phyloP scores from a whole-genome alignment of 2,888 invertebrate species.

The Rhingia campestris region DNA sequence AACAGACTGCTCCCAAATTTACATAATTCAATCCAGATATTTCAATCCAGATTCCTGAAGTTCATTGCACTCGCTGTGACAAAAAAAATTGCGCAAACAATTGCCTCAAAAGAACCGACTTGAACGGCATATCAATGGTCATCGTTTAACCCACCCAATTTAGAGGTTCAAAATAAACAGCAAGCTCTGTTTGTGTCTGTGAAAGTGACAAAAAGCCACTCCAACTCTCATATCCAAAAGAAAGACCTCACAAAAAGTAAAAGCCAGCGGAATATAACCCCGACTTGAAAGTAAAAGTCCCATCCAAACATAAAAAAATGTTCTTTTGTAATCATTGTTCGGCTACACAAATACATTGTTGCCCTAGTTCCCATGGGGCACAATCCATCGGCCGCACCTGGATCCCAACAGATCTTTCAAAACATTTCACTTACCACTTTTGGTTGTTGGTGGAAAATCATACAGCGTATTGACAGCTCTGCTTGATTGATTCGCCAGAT shows the following conservation, averaged over 20 bases:
- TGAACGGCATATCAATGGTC: not conserved
- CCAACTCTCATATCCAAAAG: not conserved
- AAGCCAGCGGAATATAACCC: not conserved
- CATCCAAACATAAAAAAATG: not conserved
- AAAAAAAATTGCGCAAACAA: not conserved
- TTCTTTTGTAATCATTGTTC: not conserved
- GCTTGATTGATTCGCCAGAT: conserved; percentile 82
- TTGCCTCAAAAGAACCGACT: not conserved
- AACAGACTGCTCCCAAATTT: not conserved
- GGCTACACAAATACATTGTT: not conserved
- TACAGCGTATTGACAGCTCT: conserved; percentile 80
- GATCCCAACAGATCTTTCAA: not conserved
- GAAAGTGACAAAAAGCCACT: not conserved
- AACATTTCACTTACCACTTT: conserved; percentile 79
- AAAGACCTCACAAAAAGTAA: not conserved
- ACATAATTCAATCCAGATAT: too few species aligned
- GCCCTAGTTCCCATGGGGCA: conserved; percentile 1
- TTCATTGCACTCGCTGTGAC: not conserved
- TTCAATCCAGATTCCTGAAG: not conserved
- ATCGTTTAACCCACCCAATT: not conserved
- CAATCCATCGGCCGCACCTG: not conserved
- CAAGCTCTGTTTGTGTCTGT: not conserved
- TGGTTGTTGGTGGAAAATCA: conserved; percentile 80
- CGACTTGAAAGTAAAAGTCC: not conserved
- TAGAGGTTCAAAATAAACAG: not conserved